Evolutionary conservation across 2,888 invertebrate species (phyloP).

Genomic region (Brenthis ino): DNA sequence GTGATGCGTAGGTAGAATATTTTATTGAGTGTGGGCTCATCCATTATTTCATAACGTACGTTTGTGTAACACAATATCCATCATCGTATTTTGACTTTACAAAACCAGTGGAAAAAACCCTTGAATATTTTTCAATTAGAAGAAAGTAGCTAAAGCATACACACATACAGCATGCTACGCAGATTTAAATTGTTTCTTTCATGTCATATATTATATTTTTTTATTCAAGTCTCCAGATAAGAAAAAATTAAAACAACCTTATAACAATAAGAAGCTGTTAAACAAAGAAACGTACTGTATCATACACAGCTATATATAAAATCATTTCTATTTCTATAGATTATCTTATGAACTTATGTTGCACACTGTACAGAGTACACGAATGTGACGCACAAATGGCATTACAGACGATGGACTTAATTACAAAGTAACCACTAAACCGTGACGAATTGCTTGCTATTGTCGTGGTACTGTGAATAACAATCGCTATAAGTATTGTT

Average conservation of each 20-base stretch:
- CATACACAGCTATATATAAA: not conserved
- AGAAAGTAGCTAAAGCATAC: too few relatives aligned
- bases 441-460: conserved; percentile 28
- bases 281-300: conserved; percentile 7
- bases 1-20: not conserved
- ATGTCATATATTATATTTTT: not conserved
- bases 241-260: not conserved
- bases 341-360: not conserved
- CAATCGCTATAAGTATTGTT: not conserved
- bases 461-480: conserved; percentile 15
- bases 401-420: conserved; percentile 27
- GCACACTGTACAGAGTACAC: conserved; percentile 8
- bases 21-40: conserved; percentile 11
- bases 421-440: conserved; percentile 21
- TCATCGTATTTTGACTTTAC: too few relatives aligned
- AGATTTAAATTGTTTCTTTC: not conserved
- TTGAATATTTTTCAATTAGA: too few relatives aligned
- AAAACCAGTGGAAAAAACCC: too few relatives aligned
- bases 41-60: conserved; percentile 5
- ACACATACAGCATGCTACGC: too few relatives aligned
- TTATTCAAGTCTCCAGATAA: not conserved
- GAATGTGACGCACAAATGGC: conserved; percentile 25
- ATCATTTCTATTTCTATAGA: not conserved
- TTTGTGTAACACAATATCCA: too few relatives aligned
- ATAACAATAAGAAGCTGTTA: not conserved